These are phyloP conservation scores for Darevskia nairensis DNA, from an alignment of 2,797 vertebrate species.

Conservation along the genomic window DNA sequence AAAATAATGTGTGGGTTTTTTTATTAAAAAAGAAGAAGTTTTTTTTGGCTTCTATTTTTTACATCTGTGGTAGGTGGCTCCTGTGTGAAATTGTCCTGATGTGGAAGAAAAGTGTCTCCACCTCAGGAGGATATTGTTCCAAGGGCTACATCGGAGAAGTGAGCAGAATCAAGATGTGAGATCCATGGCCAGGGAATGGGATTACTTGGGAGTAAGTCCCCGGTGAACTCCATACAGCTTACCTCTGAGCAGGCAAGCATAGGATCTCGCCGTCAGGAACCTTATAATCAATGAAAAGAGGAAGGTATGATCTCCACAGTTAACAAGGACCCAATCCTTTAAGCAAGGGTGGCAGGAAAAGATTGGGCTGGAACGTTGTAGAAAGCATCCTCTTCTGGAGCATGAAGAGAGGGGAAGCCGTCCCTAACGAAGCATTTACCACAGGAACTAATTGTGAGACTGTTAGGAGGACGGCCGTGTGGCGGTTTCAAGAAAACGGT, in stretches of 20 bases:
- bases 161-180: not conserved
- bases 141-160: not conserved
- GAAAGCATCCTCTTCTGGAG: not conserved
- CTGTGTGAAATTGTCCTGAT: constrained; percentile 37
- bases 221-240: not conserved
- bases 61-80: not conserved
- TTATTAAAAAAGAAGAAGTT: not conserved
- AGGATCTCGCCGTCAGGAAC: not conserved
- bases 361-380: not conserved
- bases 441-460: not conserved
- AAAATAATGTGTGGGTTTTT: not conserved
- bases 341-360: not conserved
- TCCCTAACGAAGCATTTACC: not conserved
- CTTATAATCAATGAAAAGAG: not conserved
- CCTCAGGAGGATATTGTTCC: not conserved
- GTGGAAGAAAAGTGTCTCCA: not conserved
- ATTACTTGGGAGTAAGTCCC: not conserved
- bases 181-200: not conserved
- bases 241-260: not conserved
- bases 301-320: not conserved
- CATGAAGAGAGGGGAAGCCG: too few relatives aligned
- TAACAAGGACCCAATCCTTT: too few relatives aligned
- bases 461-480: too few relatives aligned
- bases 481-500: not conserved
- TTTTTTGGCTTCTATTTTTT: constrained; percentile 56